A percentile compares a stretch with the other conserved stretches of the same genome.
Evolutionary conservation across 2,888 invertebrate genomes (phyloP).

Genomic region (Chesias legatella): DNA sequence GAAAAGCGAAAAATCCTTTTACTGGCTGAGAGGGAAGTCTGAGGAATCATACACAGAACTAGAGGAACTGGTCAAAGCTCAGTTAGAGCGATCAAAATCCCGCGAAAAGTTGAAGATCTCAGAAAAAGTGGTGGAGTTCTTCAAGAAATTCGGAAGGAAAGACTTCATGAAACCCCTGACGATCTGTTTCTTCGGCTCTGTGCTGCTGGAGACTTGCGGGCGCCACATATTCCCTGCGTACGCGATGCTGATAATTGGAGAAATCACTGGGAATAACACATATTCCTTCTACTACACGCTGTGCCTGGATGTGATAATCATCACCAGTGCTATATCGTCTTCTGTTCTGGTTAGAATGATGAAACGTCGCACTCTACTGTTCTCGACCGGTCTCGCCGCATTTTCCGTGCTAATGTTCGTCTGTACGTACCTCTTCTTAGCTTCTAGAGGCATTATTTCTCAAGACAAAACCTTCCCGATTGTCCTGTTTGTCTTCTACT

Average conservation of each 20-base stretch:
- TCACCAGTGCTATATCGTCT: conserved; percentile 36
- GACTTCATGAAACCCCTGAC: conserved; percentile 40
- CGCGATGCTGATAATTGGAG: conserved; percentile 38
- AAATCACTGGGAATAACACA: conserved; percentile 36
- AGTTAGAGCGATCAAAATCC: conserved; percentile 21
- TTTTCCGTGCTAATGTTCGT: conserved; percentile 34
- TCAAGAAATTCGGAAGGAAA: conserved; percentile 31
- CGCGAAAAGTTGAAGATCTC: conserved; percentile 6
- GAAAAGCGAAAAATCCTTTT: conserved; percentile 66
- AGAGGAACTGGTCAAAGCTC: conserved; percentile 31
- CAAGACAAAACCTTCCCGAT: conserved; percentile 35
- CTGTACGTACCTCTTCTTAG: conserved; percentile 36
- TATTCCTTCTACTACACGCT: conserved; percentile 42
- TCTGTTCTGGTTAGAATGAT: conserved; percentile 41
- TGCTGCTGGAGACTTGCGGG: conserved; percentile 43
- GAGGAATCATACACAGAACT: conserved; percentile 28
- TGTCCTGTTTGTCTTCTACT: conserved; percentile 39
- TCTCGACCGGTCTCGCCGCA: conserved; percentile 39
- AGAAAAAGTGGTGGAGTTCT: conserved; percentile 15
- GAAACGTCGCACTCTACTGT: conserved; percentile 43
- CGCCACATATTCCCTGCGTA: conserved; percentile 48
- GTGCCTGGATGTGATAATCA: conserved; percentile 43
- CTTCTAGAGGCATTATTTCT: conserved; percentile 32
- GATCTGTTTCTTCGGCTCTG: conserved; percentile 35
- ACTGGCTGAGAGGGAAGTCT: conserved; percentile 65